Base-by-base conservation (phyloP, 2,113 vertebrate genomes). In the Ranitomeya imitator region DNA sequence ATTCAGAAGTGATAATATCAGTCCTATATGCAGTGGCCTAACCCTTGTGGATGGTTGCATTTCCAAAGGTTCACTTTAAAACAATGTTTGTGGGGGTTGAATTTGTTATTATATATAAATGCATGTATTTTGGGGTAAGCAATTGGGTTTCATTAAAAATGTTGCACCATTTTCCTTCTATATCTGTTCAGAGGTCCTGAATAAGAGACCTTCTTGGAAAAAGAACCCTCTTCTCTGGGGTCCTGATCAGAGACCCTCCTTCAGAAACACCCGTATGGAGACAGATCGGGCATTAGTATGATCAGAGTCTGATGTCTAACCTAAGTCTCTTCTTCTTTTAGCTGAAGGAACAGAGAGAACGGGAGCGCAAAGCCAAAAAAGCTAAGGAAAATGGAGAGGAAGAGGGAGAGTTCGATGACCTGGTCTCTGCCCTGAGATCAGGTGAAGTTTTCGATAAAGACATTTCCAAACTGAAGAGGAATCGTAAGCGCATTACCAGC, bases 361-460 rank as follows among this genome's bases (percentile, higher is more conserved):
- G 94, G 87, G 98, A 99, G 87, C 95, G 97, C 21, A 99, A 97
- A 92, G 95, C 96, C 0, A 94, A 96, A 18, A 99, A 99, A 90
- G 97, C 97, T 0, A 99, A 98, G 93, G 97, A 98, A n/a, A 99
- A 94, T 0, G 96, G 96, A 0, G 98, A 99, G 90, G 98, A 99
- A n/a, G 95, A 97, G 0, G 96, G 98, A 0, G 98, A 99, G 92
- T 99, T 99, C 0, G 98, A 99, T 0, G 98, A 99, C 93, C 94
- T 99, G 6, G 98, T 99, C 91, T 99, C 98, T 0, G 98, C 98
- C 0, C 92, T 99, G 89, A 96, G 98, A 82, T 99, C 98, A 0
- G 98, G 98, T 0, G 98, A 99, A 91, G 98, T 99, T 87, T 99
- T 99, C 2, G 98, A 99, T 94, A 99, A 99, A 92, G 98, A 99